Conservation (phyloP, 2,888 invertebrate genomes). For the Junonia oenone region DNA sequence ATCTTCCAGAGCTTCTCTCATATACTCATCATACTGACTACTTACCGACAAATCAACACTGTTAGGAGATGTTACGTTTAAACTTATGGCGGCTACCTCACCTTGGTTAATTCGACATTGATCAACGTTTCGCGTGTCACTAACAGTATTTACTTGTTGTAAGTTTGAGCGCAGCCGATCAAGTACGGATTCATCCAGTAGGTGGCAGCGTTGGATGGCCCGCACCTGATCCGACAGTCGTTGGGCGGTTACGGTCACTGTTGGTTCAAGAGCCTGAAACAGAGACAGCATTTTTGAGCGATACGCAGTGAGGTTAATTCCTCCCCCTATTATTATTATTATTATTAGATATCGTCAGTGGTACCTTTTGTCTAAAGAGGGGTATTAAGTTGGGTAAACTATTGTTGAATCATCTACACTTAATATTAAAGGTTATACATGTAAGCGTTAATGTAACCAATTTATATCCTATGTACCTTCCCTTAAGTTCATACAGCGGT, state of each 20-base stretch:
- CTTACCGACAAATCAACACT: neutral
- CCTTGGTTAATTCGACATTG: neutral
- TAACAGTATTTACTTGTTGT: neutral
- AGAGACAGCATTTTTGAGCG: neutral
- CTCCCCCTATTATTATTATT: neutral
- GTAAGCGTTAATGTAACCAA: no score
- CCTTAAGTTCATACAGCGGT: no score
- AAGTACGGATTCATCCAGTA: neutral
- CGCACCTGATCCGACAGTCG: constrained; percentile 4
- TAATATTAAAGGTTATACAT: no score
- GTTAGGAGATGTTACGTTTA: neutral
- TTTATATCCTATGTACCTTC: no score
- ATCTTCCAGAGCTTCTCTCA: neutral
- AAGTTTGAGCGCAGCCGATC: neutral
- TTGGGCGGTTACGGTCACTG: neutral
- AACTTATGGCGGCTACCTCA: neutral
- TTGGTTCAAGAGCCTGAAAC: neutral
- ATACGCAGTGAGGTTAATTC: neutral
- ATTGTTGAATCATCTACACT: no score
- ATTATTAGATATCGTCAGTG: no score
- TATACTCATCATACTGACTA: neutral
- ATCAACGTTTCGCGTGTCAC: neutral
- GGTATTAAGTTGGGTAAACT: no score
- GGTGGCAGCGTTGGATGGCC: neutral
- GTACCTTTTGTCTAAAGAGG: no score